phyloP scores from a whole-genome alignment of 2,888 invertebrate genomes.

The Gymnosoma rotundatum region DNA sequence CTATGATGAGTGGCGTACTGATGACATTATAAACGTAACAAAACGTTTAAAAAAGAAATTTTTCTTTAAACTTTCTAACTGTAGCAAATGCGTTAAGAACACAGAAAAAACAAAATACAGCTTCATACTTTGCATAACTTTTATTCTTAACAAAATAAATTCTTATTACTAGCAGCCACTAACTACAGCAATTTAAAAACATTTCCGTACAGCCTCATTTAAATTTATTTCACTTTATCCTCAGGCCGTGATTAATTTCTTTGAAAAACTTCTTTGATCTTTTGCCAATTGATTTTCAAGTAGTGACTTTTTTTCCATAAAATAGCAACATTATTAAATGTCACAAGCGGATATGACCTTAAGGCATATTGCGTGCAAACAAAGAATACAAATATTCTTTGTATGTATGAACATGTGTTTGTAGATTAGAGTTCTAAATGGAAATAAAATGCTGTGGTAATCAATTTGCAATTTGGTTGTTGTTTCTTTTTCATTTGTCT shows the following conservation, averaged over 20 bases:
- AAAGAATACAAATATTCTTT: background rate
- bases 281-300: constrained; percentile 51
- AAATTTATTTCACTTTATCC: constrained; percentile 36
- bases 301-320: constrained; percentile 1
- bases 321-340: constrained; percentile 64
- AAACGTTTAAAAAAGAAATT: no score
- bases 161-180: background rate
- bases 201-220: background rate
- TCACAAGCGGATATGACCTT: constrained; percentile 57
- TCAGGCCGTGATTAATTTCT: constrained; percentile 54
- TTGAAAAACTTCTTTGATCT: constrained; percentile 61
- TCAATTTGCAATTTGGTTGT: constrained; percentile 47
- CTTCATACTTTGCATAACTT: no score
- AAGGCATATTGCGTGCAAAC: constrained; percentile 45
- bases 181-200: no score
- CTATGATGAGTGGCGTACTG: no score
- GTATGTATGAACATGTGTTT: background rate
- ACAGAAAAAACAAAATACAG: no score
- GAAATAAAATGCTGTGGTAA: constrained; percentile 32
- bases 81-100: no score
- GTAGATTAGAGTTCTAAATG: background rate
- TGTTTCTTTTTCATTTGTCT: background rate
- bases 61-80: no score
- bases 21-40: no score
- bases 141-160: no score